Percentiles rank a stretch among this genome's conserved stretches.
phyloP scores from a whole-genome alignment of 2,888 invertebrate species.

The Drosophila infuscata region DNA sequence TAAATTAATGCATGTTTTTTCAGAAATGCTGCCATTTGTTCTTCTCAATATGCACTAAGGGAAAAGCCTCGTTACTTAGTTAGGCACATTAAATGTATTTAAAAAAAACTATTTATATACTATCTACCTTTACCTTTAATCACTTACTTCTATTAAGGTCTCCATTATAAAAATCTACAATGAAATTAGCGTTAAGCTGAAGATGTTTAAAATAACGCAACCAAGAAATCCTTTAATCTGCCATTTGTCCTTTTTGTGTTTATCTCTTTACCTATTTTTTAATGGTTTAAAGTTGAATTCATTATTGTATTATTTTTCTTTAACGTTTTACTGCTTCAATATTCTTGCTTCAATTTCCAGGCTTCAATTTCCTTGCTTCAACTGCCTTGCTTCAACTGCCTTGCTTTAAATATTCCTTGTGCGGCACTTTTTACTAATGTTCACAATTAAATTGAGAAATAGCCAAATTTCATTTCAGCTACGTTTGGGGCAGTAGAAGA shows the following conservation, averaged over 20 bases:
- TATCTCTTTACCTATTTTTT: not conserved
- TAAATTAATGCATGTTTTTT: not conserved
- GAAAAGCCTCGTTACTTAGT: not conserved
- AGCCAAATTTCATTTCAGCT: not conserved
- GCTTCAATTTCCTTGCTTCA: not conserved
- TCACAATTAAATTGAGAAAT: constrained; percentile 3
- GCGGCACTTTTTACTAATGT: not conserved
- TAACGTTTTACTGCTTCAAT: not conserved
- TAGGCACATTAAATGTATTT: not conserved
- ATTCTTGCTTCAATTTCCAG: not conserved
- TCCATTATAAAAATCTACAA: not conserved
- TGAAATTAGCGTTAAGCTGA: not conserved
- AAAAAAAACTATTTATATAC: not conserved
- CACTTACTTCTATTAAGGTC: too few species aligned
- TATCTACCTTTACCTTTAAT: not conserved
- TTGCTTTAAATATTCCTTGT: not conserved
- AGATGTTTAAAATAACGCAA: not conserved
- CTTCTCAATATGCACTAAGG: not conserved
- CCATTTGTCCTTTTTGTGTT: not conserved
- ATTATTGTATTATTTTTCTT: not conserved
- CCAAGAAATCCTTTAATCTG: not conserved
- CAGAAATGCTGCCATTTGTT: not conserved
- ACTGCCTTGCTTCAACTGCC: not conserved
- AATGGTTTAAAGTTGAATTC: not conserved
- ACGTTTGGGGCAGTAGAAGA: not conserved